Percentiles rank a stretch among this genome's conserved stretches.
phyloP scores from a whole-genome alignment of 2,113 vertebrate species.

The Catagonus wagneri region DNA sequence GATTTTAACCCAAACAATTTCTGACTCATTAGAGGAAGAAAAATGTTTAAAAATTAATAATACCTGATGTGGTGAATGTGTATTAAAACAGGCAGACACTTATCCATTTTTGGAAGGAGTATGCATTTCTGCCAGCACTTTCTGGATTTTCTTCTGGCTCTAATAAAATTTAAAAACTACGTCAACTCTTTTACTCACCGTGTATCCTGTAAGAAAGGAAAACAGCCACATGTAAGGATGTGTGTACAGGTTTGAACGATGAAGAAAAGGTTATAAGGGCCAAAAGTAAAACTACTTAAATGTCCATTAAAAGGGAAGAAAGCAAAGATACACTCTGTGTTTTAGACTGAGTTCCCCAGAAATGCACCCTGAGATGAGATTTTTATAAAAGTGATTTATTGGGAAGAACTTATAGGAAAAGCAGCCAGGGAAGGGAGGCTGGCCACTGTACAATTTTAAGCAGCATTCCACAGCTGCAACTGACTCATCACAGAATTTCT shows the following conservation, averaged over 20 bases:
- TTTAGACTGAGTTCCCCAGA: neutral
- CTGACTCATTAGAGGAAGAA: neutral
- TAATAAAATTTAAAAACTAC: conserved; percentile 16
- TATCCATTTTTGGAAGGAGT: neutral
- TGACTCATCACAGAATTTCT: neutral
- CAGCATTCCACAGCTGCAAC: fast-evolving
- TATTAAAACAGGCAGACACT: neutral
- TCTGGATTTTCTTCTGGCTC: neutral
- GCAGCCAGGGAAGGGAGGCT: neutral
- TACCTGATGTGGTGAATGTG: neutral
- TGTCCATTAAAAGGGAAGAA: neutral
- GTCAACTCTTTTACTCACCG: neutral
- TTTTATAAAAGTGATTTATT: neutral
- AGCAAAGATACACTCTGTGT: neutral
- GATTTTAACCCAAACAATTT: neutral
- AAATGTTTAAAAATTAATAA: neutral
- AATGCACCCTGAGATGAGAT: neutral
- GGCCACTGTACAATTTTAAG: neutral
- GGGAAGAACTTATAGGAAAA: neutral
- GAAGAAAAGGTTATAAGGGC: neutral
- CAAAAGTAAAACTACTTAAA: neutral
- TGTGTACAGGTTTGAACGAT: neutral
- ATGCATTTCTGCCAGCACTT: neutral
- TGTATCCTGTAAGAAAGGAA: neutral
- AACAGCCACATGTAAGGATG: neutral